Conservation (phyloP, 2,888 invertebrate species). For the Linyphia triangularis region DNA sequence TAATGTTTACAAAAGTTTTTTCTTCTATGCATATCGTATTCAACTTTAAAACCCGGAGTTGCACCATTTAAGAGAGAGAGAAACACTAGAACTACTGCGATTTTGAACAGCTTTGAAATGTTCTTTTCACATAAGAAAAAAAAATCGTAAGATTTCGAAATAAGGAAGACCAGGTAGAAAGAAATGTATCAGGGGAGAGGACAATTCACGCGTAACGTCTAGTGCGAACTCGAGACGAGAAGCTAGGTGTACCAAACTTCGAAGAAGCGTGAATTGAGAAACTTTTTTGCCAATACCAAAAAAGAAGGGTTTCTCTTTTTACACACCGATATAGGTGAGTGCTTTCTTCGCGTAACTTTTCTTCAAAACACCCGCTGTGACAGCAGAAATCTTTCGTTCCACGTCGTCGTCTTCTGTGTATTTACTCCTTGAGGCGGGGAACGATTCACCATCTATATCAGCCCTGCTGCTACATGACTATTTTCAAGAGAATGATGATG, state of each 20-base stretch:
- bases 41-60: no score
- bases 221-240: slow-evolving; percentile 22
- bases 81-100: no score
- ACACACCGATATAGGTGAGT: slow-evolving; percentile 1
- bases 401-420: background rate
- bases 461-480: no score
- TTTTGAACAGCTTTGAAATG: no score
- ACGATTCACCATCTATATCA: slow-evolving; percentile 13
- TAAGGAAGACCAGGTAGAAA: background rate
- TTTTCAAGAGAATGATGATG: no score
- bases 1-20: no score
- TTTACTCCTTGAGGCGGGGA: background rate
- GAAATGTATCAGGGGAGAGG: slow-evolving; percentile 11
- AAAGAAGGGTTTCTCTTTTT: background rate
- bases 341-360: slow-evolving; percentile 15
- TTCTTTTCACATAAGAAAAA: no score
- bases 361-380: slow-evolving; percentile 16
- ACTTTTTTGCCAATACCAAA: background rate
- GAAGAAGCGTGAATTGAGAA: slow-evolving; percentile 29
- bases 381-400: background rate
- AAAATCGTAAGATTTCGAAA: no score
- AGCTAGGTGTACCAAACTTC: background rate
- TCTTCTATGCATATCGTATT: no score
- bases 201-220: slow-evolving; percentile 31
- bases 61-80: no score